phyloP scores from a whole-genome alignment of 2,888 invertebrate genomes.

The Eledone cirrhosa region DNA sequence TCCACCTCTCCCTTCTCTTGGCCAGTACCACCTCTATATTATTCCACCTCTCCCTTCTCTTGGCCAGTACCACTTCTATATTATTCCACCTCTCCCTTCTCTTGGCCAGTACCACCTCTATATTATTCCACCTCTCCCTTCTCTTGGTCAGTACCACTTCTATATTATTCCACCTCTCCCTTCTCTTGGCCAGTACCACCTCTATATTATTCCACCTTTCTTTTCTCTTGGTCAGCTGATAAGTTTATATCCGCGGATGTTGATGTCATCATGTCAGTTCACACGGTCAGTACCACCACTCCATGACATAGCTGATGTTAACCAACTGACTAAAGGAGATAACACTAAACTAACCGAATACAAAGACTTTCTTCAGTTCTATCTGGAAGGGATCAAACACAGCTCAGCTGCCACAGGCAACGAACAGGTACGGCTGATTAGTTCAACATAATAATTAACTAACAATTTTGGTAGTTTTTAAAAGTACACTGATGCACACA shows the following conservation, averaged over 20 bases:
- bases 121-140: too few relatives aligned
- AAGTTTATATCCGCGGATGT: slow-evolving; percentile 67
- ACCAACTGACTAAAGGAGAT: slow-evolving; percentile 64
- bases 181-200: neutral
- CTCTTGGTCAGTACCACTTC: neutral
- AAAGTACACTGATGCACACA: too few relatives aligned
- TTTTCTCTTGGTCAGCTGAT: slow-evolving; percentile 64
- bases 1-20: too few relatives aligned
- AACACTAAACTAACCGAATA: slow-evolving; percentile 55
- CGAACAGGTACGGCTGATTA: slow-evolving; percentile 55
- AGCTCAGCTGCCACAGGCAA: slow-evolving; percentile 53
- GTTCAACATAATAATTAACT: too few relatives aligned
- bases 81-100: too few relatives aligned
- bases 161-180: neutral
- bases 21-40: too few relatives aligned
- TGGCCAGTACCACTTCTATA: too few relatives aligned
- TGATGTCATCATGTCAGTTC: slow-evolving; percentile 66
- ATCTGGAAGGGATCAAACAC: slow-evolving; percentile 64
- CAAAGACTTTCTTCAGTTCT: slow-evolving; percentile 65
- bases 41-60: too few relatives aligned
- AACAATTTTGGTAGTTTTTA: neutral
- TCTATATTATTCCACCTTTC: neutral
- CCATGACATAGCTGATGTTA: slow-evolving; percentile 68
- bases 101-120: too few relatives aligned
- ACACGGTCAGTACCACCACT: slow-evolving; percentile 67